Conservation (phyloP, 2,113 vertebrate genomes). For the Pogonocichla stellata region DNA sequence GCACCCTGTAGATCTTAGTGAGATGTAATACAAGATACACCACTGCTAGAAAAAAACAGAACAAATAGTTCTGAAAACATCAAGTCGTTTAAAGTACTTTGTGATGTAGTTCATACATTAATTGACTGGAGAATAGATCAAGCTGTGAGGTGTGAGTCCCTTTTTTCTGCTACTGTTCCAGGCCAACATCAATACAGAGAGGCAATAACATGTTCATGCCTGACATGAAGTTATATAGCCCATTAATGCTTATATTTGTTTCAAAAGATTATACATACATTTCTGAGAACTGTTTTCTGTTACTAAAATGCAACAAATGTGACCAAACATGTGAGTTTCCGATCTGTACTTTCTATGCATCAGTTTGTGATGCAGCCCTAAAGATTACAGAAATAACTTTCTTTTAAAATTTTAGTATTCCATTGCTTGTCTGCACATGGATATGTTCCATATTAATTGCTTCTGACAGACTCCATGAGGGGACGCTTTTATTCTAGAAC, state of each 20-base stretch:
- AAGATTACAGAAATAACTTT: not conserved
- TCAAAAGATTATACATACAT: conserved; percentile 10
- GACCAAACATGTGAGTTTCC: not conserved
- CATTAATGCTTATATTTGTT: conserved; percentile 24
- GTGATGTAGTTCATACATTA: not conserved
- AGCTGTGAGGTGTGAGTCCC: not conserved
- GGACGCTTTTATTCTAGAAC: not conserved
- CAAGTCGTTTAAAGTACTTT: not conserved
- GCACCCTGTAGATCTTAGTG: not conserved
- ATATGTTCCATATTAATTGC: not conserved
- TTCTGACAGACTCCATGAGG: not conserved
- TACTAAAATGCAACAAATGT: not conserved
- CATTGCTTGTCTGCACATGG: not conserved
- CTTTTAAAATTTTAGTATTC: not conserved
- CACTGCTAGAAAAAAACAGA: not conserved
- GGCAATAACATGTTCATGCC: conserved; percentile 1
- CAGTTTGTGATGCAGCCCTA: not conserved
- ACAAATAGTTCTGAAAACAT: not conserved
- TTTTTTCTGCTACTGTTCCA: not conserved
- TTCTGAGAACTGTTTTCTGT: not conserved
- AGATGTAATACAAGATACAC: not conserved
- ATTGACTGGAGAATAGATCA: not conserved
- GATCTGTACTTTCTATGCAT: not conserved
- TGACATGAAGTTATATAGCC: conserved; percentile 46
- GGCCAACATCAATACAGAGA: not conserved